Base-by-base conservation (phyloP, 1,140 invertebrate species). In the Scylla paramamosain region DNA sequence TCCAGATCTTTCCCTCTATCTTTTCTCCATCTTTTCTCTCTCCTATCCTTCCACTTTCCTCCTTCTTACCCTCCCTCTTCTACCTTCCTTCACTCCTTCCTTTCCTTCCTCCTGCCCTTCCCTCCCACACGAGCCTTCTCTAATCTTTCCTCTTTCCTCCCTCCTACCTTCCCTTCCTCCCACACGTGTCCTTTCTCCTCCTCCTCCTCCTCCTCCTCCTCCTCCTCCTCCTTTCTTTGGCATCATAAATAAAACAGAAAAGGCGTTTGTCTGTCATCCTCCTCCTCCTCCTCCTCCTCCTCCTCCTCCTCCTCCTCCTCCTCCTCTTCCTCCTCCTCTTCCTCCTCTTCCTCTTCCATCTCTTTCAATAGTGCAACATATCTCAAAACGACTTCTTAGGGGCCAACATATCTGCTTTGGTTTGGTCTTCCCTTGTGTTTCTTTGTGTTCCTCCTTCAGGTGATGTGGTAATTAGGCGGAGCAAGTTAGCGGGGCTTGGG, bases 301-400 rank as follows among this genome's bases (percentile, higher is more conserved):
- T 29, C 46, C 46, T 88, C 32, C 46, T 88, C 86, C 88, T 46
- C 88, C 32, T 45, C 88, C 88, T 52, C 88, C 28, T 48, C 88
- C 16, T 28, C n/a, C 45, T 28, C 88, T 39, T 52, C 88, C 88
- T 46, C 32, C 32, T 29, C 88, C 88, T 90, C 32, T 39, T 39
- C 88, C 88, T 46, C 88, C 88, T 52, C 88, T 39, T 28, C 39
- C 28, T 52, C 88, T 32, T 28, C 10, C 31, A 4, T 3, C n/a
- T 90, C 20, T 10, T 48, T 46, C 48, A 25, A n/a, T 89, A 8
- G 10, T 59, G 0, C 10, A 20, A 59, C 10, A 4, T 39, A 39
- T 39, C 39, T 39, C 39, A 12, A 8, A 59, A 59, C 16, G 10
- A 0, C 52, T 39, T 39, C 39, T 1, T 39, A 39, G 6, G 39